These are phyloP conservation scores for Cynocephalus volans DNA, from an alignment of 2,113 vertebrate genomes.

Conservation along the genomic window DNA sequence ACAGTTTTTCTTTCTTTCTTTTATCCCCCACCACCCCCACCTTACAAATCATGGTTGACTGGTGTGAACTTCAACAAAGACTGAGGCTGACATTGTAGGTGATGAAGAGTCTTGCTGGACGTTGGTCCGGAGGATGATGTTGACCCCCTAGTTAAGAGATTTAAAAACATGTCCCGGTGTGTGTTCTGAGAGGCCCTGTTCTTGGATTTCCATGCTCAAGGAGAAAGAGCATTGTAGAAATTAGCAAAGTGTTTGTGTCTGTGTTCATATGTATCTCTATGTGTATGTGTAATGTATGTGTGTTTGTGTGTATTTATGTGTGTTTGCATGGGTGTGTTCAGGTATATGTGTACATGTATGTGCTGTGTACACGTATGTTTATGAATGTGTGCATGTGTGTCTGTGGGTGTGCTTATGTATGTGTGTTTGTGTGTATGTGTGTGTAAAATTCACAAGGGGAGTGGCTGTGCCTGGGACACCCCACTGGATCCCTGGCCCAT, in stretches of 20 bases:
- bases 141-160: fast-evolving
- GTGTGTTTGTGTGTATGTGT: neutral
- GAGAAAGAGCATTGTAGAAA: neutral
- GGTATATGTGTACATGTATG: neutral
- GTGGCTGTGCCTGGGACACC: neutral
- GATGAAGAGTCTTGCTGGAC: neutral
- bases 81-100: neutral
- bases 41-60: no score
- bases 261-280: no score
- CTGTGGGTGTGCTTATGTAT: neutral
- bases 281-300: neutral
- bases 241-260: neutral
- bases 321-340: neutral
- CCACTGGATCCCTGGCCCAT: fast-evolving
- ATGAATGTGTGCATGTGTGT: no score
- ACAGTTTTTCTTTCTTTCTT: no score
- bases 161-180: fast-evolving
- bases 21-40: no score
- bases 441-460: neutral
- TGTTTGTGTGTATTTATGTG: neutral
- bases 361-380: neutral
- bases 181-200: neutral
- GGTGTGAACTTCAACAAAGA: neutral
- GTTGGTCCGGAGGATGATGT: neutral
- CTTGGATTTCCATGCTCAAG: neutral